A percentile compares a stretch with the other conserved stretches of the same genome.
Conservation (phyloP, 2,888 invertebrate species). For the Esperia sulphurella region DNA sequence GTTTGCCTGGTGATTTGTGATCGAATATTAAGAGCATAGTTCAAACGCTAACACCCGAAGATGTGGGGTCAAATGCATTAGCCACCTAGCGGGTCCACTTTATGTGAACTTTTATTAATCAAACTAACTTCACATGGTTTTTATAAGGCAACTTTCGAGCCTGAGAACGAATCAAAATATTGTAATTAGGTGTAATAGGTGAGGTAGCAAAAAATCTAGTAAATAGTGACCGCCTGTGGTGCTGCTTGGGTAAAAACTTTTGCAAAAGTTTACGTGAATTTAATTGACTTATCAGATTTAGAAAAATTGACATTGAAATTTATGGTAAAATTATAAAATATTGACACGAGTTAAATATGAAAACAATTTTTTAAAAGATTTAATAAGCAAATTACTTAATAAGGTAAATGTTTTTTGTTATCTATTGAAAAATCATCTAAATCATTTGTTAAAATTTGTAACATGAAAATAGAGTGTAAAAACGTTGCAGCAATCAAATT, state of each 20-base stretch:
- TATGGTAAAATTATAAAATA: neutral
- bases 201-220: neutral
- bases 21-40: constrained; percentile 68
- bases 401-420: neutral
- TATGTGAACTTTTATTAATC: constrained; percentile 66
- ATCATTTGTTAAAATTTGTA: too few species aligned
- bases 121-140: constrained; percentile 36
- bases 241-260: too few species aligned
- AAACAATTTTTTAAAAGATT: too few species aligned
- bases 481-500: too few species aligned
- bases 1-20: constrained; percentile 66
- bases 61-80: constrained; percentile 74
- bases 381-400: too few species aligned
- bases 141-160: constrained; percentile 25
- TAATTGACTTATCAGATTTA: too few species aligned
- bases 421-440: too few species aligned
- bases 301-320: too few species aligned
- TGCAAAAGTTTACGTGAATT: too few species aligned
- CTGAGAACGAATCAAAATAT: constrained; percentile 6
- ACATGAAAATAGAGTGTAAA: too few species aligned
- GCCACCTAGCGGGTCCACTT: constrained; percentile 67
- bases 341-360: neutral
- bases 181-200: constrained; percentile 2
- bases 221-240: neutral
- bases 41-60: constrained; percentile 67